Percentiles rank a stretch among this genome's conserved stretches.
Conservation (phyloP, 1,140 invertebrate genomes). For the Pemphigus obesinymphae region DNA sequence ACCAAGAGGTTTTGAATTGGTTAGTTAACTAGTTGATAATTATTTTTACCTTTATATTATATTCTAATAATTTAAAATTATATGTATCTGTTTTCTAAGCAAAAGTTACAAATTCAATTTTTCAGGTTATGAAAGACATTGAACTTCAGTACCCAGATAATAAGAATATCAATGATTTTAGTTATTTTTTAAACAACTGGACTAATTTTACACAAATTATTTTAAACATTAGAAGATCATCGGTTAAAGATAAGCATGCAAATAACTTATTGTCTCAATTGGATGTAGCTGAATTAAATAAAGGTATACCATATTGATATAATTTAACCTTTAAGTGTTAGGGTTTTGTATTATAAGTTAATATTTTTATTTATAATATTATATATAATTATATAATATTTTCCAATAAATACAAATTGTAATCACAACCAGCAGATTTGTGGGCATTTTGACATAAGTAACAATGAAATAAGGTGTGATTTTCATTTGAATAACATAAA, state of each 20-base stretch:
- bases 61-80: background rate
- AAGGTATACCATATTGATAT: no score
- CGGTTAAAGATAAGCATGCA: background rate
- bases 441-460: no score
- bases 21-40: background rate
- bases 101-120: background rate
- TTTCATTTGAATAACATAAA: no score
- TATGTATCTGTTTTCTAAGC: no score
- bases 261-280: background rate
- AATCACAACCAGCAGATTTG: no score
- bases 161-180: background rate
- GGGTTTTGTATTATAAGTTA: no score
- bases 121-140: background rate
- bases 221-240: background rate
- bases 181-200: background rate
- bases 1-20: background rate
- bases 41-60: background rate
- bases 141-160: background rate
- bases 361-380: background rate
- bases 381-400: background rate
- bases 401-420: no score
- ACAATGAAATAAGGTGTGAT: no score
- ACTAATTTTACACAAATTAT: background rate
- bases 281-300: background rate
- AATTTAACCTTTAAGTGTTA: no score